These are phyloP conservation scores for Pentalonia nigronervosa DNA, from an alignment of 1,140 invertebrate species.

Conservation along the genomic window DNA sequence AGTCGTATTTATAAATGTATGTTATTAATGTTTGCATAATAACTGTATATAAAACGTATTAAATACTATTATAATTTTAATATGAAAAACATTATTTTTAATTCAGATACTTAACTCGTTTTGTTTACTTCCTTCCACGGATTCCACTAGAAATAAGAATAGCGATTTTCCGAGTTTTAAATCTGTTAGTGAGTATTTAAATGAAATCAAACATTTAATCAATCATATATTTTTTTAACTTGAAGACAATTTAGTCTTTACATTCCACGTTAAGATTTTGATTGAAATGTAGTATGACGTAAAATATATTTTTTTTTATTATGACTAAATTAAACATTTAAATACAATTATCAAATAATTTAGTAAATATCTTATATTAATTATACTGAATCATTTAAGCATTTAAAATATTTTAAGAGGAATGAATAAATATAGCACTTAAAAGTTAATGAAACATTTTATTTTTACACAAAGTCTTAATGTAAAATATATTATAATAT, in stretches of 20 bases:
- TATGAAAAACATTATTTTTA: not conserved
- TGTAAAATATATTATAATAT: not conserved
- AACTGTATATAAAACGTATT: not conserved
- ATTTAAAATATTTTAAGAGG: not conserved
- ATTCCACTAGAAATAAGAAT: not conserved
- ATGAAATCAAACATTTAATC: not conserved
- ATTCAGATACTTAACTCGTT: not conserved
- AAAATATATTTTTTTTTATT: not conserved
- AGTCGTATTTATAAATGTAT: too few species aligned
- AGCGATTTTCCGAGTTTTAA: not conserved
- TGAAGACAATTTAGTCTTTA: not conserved
- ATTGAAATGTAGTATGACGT: not conserved
- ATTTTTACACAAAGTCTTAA: not conserved
- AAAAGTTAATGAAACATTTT: not conserved
- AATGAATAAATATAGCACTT: not conserved
- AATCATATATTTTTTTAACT: not conserved
- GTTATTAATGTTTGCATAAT: too few species aligned
- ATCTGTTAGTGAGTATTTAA: not conserved
- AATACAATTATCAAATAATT: not conserved
- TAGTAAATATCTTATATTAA: not conserved
- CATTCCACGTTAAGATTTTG: not conserved
- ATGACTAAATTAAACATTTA: not conserved
- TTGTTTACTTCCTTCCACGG: not conserved
- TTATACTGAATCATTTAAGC: not conserved
- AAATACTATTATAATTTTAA: not conserved